A percentile compares a stretch with the other conserved stretches of the same genome.
Conservation (phyloP, 1,140 invertebrate species). For the Trichonephila clavipes region DNA sequence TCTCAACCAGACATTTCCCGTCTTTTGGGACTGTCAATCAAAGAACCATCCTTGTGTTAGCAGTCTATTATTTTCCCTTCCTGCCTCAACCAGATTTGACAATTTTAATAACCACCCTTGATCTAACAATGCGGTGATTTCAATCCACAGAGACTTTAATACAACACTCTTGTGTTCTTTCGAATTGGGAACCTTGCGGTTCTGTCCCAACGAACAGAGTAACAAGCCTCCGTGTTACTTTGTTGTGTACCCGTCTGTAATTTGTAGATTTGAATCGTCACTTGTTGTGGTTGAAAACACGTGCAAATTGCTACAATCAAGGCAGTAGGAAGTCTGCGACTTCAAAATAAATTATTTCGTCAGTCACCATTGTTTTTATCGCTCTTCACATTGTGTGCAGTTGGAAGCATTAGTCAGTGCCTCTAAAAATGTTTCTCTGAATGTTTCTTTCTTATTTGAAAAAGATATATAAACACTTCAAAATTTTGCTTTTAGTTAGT, state of each 20-base stretch:
- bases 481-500: no score
- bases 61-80: conserved; percentile 29
- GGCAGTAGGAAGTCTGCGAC: background rate
- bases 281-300: conserved; percentile 70
- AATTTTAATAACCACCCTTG: conserved; percentile 1
- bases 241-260: conserved; percentile 20
- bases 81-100: conserved; percentile 1
- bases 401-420: no score
- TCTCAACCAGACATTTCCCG: background rate
- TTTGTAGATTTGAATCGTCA: conserved; percentile 60
- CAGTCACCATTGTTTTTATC: conserved; percentile 1
- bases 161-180: background rate
- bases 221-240: conserved; percentile 22
- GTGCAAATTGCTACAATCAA: conserved; percentile 61
- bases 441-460: no score
- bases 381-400: no score
- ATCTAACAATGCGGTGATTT: conserved; percentile 36
- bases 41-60: background rate
- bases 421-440: no score
- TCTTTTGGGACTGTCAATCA: conserved; percentile 55
- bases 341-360: background rate
- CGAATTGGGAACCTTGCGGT: conserved; percentile 26
- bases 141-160: background rate
- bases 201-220: conserved; percentile 54
- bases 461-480: no score